A percentile compares a stretch with the other conserved stretches of the same genome.
Evolutionary conservation across 2,113 vertebrate species (phyloP).

Genomic region (Clinocottus analis): DNA sequence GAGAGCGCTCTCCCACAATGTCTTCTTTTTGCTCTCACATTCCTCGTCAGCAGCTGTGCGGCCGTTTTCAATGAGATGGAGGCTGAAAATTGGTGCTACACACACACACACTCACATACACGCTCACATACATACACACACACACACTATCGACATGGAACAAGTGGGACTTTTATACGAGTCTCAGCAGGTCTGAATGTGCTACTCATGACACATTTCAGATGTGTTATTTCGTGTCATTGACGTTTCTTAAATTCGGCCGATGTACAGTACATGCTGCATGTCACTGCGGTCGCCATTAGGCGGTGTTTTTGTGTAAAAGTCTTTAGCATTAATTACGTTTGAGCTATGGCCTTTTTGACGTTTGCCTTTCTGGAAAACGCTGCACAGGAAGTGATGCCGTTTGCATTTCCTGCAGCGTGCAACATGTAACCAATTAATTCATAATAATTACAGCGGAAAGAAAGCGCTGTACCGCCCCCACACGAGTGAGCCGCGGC

Average conservation of each 20-base stretch:
- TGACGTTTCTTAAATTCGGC: slow-evolving; percentile 39
- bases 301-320: slow-evolving; percentile 17
- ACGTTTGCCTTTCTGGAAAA: slow-evolving; percentile 9
- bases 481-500: not conserved
- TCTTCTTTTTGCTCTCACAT: slow-evolving; percentile 80
- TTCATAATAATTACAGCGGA: not conserved
- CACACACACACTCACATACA: slow-evolving; percentile 52
- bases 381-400: slow-evolving; percentile 25
- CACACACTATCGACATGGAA: slow-evolving; percentile 52
- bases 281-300: slow-evolving; percentile 14
- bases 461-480: not conserved
- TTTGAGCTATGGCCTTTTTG: not conserved
- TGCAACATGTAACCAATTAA: not conserved
- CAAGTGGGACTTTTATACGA: slow-evolving; percentile 72
- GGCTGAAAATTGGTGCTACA: slow-evolving; percentile 53
- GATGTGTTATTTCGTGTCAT: slow-evolving; percentile 58
- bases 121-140: too few relatives aligned
- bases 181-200: slow-evolving; percentile 59
- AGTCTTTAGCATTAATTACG: slow-evolving; percentile 2
- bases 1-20: slow-evolving; percentile 77
- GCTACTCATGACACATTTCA: slow-evolving; percentile 68
- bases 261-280: slow-evolving; percentile 15
- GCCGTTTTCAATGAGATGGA: slow-evolving; percentile 69
- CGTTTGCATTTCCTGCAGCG: not conserved
- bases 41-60: slow-evolving; percentile 79